A percentile compares a stretch with the other conserved stretches of the same genome.
Evolutionary conservation across 1,140 invertebrate species (phyloP).

Genomic region (Lasioglossum albipes): DNA sequence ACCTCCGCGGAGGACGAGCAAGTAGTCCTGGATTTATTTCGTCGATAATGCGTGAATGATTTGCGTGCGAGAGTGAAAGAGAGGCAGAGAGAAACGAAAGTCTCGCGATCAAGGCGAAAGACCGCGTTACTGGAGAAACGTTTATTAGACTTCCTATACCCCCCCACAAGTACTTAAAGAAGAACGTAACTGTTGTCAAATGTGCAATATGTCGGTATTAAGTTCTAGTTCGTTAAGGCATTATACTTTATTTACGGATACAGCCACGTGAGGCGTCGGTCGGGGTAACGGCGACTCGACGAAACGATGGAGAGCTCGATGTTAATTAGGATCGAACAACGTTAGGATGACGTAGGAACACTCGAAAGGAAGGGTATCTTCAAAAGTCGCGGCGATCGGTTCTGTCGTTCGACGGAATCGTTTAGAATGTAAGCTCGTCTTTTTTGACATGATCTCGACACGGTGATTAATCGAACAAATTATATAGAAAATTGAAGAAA

Average conservation of each 20-base stretch:
- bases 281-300: constrained; percentile 23
- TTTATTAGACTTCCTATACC: constrained; percentile 75
- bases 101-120: constrained; percentile 7
- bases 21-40: constrained; percentile 10
- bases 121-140: constrained; percentile 40
- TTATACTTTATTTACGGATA: constrained; percentile 73
- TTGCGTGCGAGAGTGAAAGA: neutral
- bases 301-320: neutral
- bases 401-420: no score
- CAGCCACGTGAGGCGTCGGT: constrained; percentile 45
- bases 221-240: constrained; percentile 74
- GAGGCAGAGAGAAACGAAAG: no score
- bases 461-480: no score
- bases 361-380: no score
- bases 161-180: constrained; percentile 73
- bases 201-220: constrained; percentile 80
- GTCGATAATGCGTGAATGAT: constrained; percentile 18
- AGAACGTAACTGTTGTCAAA: constrained; percentile 79
- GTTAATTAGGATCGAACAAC: neutral
- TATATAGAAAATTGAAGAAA: neutral
- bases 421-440: no score
- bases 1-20: neutral
- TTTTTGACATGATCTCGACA: no score
- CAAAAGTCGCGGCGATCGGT: no score
- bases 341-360: no score